Percentiles rank a stretch among this genome's conserved stretches.
Evolutionary conservation across 2,888 invertebrate species (phyloP).

Genomic region (Orthosia incerta): DNA sequence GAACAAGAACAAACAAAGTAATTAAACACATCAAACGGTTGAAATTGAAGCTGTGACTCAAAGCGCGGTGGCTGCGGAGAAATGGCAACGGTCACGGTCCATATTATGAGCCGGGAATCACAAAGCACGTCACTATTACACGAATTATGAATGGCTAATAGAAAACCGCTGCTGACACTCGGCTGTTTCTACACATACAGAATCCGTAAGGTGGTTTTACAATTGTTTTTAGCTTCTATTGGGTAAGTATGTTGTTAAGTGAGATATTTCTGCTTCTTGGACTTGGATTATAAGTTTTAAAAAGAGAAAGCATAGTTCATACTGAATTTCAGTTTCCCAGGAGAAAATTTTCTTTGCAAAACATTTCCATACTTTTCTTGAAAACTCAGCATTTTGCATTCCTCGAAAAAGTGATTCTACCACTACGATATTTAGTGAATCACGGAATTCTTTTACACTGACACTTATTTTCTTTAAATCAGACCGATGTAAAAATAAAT

Average conservation of each 20-base stretch:
- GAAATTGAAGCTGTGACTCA: constrained; percentile 87
- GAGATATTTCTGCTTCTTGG: neutral
- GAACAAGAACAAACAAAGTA: constrained; percentile 90
- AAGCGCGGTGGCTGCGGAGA: constrained; percentile 73
- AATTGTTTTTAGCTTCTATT: neutral
- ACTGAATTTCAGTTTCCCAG: neutral
- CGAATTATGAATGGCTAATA: constrained; percentile 51
- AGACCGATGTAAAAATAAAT: constrained; percentile 27
- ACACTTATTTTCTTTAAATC: constrained; percentile 16
- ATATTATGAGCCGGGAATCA: constrained; percentile 46
- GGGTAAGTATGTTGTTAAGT: neutral
- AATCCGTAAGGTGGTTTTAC: neutral
- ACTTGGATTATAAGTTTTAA: neutral
- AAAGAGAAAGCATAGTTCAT: neutral
- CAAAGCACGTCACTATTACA: constrained; percentile 54
- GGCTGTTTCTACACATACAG: neutral
- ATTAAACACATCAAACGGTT: constrained; percentile 90
- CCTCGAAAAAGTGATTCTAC: neutral
- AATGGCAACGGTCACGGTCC: constrained; percentile 62
- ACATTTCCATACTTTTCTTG: neutral
- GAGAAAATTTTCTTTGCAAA: neutral
- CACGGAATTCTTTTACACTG: neutral
- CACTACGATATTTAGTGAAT: neutral
- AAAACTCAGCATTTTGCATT: neutral
- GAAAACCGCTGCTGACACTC: constrained; percentile 30